These are phyloP conservation scores for Indicator indicator DNA, from an alignment of 2,113 vertebrate genomes.

Conservation along the genomic window DNA sequence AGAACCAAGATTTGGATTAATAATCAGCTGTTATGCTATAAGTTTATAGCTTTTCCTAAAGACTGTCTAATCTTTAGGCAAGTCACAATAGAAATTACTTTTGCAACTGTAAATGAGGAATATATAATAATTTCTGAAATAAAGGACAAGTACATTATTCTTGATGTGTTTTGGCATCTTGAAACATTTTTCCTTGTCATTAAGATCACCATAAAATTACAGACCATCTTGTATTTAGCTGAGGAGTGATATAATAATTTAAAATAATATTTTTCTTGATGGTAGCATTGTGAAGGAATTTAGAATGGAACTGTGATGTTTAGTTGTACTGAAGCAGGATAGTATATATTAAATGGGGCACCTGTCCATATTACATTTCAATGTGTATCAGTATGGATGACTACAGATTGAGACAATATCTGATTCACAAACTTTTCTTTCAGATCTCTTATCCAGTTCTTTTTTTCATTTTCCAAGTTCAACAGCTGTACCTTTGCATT, in stretches of 20 bases:
- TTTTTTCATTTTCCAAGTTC: background rate
- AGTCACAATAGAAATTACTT: background rate
- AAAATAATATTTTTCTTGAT: background rate
- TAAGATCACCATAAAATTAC: background rate
- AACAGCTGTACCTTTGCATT: background rate
- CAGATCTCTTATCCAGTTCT: background rate
- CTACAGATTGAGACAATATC: background rate
- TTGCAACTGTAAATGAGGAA: background rate
- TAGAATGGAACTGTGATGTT: background rate
- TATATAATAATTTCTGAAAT: background rate
- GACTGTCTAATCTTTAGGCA: background rate
- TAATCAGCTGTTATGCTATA: background rate
- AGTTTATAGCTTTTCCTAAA: background rate
- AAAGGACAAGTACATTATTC: background rate
- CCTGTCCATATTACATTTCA: background rate
- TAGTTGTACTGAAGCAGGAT: background rate
- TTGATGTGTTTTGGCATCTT: background rate
- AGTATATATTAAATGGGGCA: background rate
- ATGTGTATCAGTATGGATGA: accelerated
- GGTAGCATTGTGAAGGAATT: background rate
- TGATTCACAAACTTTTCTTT: background rate
- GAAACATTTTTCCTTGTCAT: background rate
- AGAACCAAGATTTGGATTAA: background rate
- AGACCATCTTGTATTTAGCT: background rate
- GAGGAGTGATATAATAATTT: background rate